phyloP scores from a whole-genome alignment of 2,113 vertebrate species.

The Zosterops japonicus region DNA sequence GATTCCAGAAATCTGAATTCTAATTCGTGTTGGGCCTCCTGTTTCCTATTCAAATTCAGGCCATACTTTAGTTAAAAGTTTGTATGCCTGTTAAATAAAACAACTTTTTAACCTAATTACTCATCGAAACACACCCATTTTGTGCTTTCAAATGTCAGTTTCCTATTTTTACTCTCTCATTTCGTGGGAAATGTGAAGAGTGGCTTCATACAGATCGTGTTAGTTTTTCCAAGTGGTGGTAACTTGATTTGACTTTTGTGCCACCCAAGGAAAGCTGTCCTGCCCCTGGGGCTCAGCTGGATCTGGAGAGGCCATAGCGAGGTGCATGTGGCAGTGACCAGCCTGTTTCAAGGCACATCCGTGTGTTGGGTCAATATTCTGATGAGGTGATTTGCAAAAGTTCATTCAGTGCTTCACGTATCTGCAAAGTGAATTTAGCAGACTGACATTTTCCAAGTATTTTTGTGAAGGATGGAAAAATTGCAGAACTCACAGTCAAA shows the following conservation, averaged over 20 bases:
- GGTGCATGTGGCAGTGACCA: not conserved
- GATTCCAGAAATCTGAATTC: not conserved
- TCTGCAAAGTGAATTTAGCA: not conserved
- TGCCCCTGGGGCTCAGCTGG: not conserved
- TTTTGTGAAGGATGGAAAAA: not conserved
- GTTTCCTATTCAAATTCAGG: not conserved
- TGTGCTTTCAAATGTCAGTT: not conserved
- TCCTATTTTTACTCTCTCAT: not conserved
- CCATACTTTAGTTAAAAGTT: not conserved
- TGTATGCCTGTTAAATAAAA: not conserved
- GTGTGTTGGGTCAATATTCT: not conserved
- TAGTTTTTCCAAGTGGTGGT: not conserved
- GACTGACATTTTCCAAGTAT: not conserved
- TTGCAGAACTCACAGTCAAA: not conserved
- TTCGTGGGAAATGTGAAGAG: not conserved
- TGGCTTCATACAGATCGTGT: rapidly evolving
- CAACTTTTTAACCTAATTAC: not conserved
- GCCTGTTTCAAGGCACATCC: not conserved
- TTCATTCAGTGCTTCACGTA: not conserved
- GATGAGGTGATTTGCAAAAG: not conserved
- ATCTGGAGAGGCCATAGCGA: not conserved
- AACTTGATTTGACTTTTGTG: not conserved
- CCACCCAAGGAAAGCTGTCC: not conserved
- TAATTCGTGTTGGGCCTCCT: not conserved
- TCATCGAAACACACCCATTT: not conserved